Evolutionary conservation across 2,113 vertebrate species (phyloP).

Genomic region (Ictidomys tridecemlineatus): DNA sequence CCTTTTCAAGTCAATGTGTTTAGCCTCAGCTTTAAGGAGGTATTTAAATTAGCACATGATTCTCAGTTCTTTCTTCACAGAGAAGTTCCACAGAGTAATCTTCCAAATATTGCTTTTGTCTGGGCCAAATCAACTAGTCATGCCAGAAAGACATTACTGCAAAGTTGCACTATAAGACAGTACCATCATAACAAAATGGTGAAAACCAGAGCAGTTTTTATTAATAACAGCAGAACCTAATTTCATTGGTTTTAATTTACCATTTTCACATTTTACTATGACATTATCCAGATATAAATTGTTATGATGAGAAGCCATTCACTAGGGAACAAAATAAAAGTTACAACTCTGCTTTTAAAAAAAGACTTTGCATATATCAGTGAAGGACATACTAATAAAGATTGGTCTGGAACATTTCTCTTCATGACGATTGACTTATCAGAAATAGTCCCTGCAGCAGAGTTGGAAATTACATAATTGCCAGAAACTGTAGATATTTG

Average conservation of each 20-base stretch:
- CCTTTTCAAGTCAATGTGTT: conserved; percentile 84
- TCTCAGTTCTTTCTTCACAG: conserved; percentile 81
- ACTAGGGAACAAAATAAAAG: conserved; percentile 83
- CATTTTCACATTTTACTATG: conserved; percentile 88
- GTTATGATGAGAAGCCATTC: conserved; percentile 91
- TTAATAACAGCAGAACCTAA: conserved; percentile 88
- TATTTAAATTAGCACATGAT: conserved; percentile 86
- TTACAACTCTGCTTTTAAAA: conserved; percentile 82
- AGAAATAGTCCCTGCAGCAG: conserved; percentile 89
- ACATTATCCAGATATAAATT: conserved; percentile 93
- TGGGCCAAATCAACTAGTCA: conserved; percentile 87
- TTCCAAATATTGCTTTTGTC: conserved; percentile 89
- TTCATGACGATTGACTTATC: conserved; percentile 91
- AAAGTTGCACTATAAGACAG: conserved; percentile 85
- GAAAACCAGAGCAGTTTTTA: conserved; percentile 87
- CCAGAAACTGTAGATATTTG: conserved; percentile 93
- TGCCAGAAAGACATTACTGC: conserved; percentile 87
- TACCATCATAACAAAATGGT: conserved; percentile 87
- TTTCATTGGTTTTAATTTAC: conserved; percentile 89
- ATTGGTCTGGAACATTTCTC: conserved; percentile 91
- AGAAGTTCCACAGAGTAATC: conserved; percentile 84
- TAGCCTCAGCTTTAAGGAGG: conserved; percentile 82
- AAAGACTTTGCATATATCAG: conserved; percentile 90
- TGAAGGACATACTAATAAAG: conserved; percentile 91
- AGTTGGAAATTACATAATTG: conserved; percentile 94